These are phyloP conservation scores for Synchiropus splendidus DNA, from an alignment of 2,113 vertebrate genomes.

Conservation along the genomic window DNA sequence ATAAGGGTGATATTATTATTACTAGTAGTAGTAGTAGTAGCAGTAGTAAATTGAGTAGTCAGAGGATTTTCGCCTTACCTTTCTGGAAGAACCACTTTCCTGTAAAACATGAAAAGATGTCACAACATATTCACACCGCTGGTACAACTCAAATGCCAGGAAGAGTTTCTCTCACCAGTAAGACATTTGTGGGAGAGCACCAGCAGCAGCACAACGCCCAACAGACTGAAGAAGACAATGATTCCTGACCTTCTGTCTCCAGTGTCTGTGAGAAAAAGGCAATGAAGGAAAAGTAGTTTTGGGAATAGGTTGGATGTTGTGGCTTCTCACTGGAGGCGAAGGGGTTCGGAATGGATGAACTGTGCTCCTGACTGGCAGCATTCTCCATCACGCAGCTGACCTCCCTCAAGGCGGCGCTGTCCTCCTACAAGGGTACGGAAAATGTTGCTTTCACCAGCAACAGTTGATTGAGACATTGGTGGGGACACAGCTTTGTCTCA, in stretches of 20 bases:
- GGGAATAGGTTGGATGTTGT: background rate
- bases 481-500: background rate
- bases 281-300: background rate
- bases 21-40: too few species aligned
- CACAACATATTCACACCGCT: background rate
- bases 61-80: constrained; percentile 32
- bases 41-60: too few species aligned
- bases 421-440: background rate
- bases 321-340: background rate
- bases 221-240: constrained; percentile 5
- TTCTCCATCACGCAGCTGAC: constrained; percentile 36
- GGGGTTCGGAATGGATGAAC: constrained; percentile 3
- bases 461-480: background rate
- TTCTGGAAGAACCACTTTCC: constrained; percentile 48
- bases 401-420: fast-evolving
- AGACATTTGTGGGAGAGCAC: constrained; percentile 4
- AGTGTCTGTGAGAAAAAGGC: background rate
- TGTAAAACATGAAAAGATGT: constrained; percentile 5
- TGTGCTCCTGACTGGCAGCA: constrained; percentile 8
- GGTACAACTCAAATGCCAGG: background rate
- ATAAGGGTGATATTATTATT: too few species aligned
- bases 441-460: background rate
- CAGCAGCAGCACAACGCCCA: background rate
- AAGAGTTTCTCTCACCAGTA: constrained; percentile 16
- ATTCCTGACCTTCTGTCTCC: background rate